A percentile compares a stretch with the other conserved stretches of the same genome.
phyloP scores from a whole-genome alignment of 2,888 invertebrate species.

The Geophilus truncorum region DNA sequence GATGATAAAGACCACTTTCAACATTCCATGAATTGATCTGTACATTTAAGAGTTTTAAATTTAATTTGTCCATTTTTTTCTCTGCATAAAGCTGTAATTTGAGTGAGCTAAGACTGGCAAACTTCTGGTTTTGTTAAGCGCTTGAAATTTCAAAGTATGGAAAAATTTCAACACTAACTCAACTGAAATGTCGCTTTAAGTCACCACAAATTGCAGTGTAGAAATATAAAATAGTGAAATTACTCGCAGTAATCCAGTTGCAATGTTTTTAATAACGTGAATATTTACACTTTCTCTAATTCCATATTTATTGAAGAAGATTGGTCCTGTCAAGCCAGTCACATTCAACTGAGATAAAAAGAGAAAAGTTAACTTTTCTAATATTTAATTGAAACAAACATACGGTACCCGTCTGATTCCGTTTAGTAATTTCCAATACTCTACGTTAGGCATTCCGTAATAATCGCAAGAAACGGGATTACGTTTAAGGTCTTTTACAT shows the following conservation, averaged over 20 bases:
- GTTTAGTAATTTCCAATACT: background rate
- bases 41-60: background rate
- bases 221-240: too few relatives aligned
- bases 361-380: background rate
- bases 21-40: background rate
- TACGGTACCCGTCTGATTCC: background rate
- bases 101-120: background rate
- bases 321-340: constrained; percentile 85
- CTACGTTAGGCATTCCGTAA: background rate
- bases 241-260: background rate
- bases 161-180: too few relatives aligned
- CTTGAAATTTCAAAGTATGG: too few relatives aligned
- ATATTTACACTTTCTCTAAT: constrained; percentile 86
- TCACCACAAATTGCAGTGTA: too few relatives aligned
- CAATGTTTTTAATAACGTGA: constrained; percentile 27
- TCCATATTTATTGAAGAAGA: constrained; percentile 84
- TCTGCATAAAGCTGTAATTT: too few relatives aligned
- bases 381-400: background rate
- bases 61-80: too few relatives aligned
- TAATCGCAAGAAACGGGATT: background rate
- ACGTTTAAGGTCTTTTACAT: constrained; percentile 63
- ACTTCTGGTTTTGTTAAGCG: too few relatives aligned
- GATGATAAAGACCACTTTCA: background rate
- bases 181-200: too few relatives aligned
- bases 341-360: constrained; percentile 68